phyloP scores from a whole-genome alignment of 2,888 invertebrate genomes.

The Cybosia mesomella region DNA sequence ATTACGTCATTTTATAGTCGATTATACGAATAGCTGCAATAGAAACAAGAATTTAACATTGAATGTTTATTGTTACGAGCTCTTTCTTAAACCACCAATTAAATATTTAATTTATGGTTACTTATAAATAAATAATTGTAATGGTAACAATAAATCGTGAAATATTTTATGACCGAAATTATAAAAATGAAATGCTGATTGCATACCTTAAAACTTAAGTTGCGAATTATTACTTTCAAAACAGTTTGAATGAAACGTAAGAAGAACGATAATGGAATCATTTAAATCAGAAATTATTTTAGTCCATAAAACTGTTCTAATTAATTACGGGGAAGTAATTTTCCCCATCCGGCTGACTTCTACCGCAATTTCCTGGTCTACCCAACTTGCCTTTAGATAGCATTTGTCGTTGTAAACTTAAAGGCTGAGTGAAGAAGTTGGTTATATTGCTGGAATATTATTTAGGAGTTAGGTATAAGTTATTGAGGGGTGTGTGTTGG shows the following conservation, averaged over 20 bases:
- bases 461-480: too few species aligned
- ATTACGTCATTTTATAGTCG: neutral
- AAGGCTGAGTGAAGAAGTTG: constrained; percentile 22
- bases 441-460: neutral
- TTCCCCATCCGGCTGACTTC: constrained; percentile 28
- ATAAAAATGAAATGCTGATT: neutral
- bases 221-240: neutral
- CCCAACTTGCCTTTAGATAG: constrained; percentile 23
- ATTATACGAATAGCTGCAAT: neutral
- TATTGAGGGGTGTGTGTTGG: too few species aligned
- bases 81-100: too few species aligned
- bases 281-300: constrained; percentile 34
- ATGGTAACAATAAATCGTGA: too few species aligned
- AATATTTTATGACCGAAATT: neutral
- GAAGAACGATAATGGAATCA: constrained; percentile 13
- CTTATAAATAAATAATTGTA: too few species aligned
- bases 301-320: constrained; percentile 44
- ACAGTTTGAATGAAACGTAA: constrained; percentile 14
- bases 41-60: neutral
- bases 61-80: neutral
- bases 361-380: constrained; percentile 41
- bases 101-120: too few species aligned
- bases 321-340: constrained; percentile 45
- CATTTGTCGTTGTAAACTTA: constrained; percentile 43
- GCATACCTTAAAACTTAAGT: neutral